Evolutionary conservation across 2,888 invertebrate genomes (phyloP), one percentile per base, ranked within the genome.

Genomic region (Aphodius granarius): DNA sequence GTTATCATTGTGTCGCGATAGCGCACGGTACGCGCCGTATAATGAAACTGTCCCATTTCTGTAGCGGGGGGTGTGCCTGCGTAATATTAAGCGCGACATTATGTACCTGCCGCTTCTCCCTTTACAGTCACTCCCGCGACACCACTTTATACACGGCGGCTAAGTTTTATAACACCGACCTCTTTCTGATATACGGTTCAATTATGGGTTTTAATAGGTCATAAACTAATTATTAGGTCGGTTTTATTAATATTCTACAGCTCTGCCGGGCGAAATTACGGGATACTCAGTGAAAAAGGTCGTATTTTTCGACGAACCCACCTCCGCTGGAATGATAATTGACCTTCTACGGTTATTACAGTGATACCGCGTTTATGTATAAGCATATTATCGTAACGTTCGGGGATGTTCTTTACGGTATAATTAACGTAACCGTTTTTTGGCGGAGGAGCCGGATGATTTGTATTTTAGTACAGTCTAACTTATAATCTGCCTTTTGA

Each of bases 1-100:
- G 68, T 68, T 68, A 68, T 68, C 68, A 68, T 68, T 68, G 68
- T 68, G 68, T 68, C 68, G 68, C 68, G 68, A 68, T 68, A 68
- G 68, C 21, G 68, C 13, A 22, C 20, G 68, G 21, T 21, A 20
- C 68, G 68, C 68, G 20, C 68, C n/a, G n/a, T 22, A 22, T 68
- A 68, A 68, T 68, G 68, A 68, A 68, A 68, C 68, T 68, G 68
- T 68, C 68, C 22, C 68, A 22, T 21, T 68, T 68, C 68, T 13
- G 68, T 19, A n/a, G 20, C 20, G 68, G 68, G 43, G 4, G 13
- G 43, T 43, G 43, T 43, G 43, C 16, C 68, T 68, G 68, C 68
- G 68, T 68, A 21, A 68, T 68, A 68, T 68, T 68, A 68, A 68
- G 68, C 68, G 68, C 68, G 20, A 68, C 68, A 68, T 68, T 68